Conservation (phyloP, 2,113 vertebrate genomes). For the Athene cunicularia region DNA sequence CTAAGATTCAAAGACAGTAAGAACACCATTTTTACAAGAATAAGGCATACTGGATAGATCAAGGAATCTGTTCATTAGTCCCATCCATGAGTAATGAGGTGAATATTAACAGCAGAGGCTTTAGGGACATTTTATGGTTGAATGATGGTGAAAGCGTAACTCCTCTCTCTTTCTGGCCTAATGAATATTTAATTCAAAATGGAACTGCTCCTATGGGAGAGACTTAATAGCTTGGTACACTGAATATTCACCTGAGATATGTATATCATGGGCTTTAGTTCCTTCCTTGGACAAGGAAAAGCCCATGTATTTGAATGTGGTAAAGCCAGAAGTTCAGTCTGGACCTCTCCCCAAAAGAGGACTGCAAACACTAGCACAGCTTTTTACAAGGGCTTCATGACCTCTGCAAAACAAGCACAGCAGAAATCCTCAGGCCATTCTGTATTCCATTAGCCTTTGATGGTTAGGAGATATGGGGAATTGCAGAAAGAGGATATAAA, state of each 20-base stretch:
- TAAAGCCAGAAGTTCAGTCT: background rate
- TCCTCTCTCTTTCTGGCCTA: background rate
- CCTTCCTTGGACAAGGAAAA: background rate
- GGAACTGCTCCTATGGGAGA: background rate
- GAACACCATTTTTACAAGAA: background rate
- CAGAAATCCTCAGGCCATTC: background rate
- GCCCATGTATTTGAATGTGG: background rate
- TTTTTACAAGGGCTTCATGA: background rate
- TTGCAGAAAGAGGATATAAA: background rate
- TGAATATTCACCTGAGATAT: background rate
- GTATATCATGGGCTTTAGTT: background rate
- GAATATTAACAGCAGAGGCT: slow-evolving; percentile 1
- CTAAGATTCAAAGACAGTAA: background rate
- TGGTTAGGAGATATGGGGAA: background rate
- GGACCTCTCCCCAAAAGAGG: background rate
- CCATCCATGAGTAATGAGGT: background rate
- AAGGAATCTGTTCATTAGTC: background rate
- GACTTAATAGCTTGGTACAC: background rate
- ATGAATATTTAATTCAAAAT: slow-evolving; percentile 25
- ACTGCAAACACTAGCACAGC: background rate
- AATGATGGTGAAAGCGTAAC: background rate
- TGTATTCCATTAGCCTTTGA: background rate
- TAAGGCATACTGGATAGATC: background rate
- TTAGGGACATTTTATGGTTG: background rate
- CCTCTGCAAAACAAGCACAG: background rate